A percentile compares a stretch with the other conserved stretches of the same genome.
Conservation (phyloP, 2,797 vertebrate genomes). For the Crypturellus tataupa region DNA sequence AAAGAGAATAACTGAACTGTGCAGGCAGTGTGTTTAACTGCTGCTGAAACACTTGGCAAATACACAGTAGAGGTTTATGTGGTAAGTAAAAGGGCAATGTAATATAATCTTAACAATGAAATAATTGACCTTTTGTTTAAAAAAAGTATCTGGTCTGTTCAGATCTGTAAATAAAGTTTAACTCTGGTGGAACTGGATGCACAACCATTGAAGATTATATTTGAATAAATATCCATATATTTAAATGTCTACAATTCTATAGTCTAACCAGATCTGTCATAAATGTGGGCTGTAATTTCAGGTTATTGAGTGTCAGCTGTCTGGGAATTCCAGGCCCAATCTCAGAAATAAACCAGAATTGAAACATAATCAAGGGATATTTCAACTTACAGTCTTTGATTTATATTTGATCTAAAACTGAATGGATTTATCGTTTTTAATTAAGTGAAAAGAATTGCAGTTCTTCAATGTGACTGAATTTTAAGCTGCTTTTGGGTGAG, state of each 20-base stretch:
- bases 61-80: background rate
- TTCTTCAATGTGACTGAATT: background rate
- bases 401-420: background rate
- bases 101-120: background rate
- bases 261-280: background rate
- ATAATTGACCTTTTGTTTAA: background rate
- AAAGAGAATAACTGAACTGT: background rate
- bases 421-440: background rate
- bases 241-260: background rate
- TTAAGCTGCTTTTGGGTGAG: background rate
- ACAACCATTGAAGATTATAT: background rate
- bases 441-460: background rate
- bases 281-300: background rate
- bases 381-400: slow-evolving; percentile 16
- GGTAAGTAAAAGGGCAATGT: background rate
- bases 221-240: background rate
- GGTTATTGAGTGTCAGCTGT: background rate
- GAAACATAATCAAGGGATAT: background rate
- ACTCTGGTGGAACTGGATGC: background rate
- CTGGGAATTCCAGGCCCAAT: background rate
- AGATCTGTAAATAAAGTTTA: background rate
- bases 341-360: background rate
- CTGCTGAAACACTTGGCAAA: background rate
- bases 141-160: background rate
- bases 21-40: background rate